Evolutionary conservation across 2,797 vertebrate species (phyloP).

Genomic region (Dromococcyx pavoninus): DNA sequence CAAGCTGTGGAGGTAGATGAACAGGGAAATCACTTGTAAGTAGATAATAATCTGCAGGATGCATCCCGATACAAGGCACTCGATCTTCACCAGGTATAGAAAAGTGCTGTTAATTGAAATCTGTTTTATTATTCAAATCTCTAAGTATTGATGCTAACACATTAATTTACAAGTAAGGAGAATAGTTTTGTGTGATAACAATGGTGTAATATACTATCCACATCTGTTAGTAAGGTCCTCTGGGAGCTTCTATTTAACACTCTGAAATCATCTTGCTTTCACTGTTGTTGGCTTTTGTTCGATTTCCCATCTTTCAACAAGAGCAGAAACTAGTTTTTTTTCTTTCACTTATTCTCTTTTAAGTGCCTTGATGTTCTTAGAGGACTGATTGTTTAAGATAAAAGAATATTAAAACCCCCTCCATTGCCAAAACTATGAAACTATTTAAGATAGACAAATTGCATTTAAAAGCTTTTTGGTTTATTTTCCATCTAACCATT

Average conservation of each 20-base stretch:
- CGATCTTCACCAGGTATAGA: rapidly evolving
- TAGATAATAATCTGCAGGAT: neutral
- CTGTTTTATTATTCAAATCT: constrained; percentile 31
- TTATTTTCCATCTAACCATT: neutral
- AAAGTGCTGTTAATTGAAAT: constrained; percentile 13
- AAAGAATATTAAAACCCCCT: neutral
- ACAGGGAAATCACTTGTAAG: neutral
- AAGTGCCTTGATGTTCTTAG: neutral
- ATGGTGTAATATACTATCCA: neutral
- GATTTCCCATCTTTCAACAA: neutral
- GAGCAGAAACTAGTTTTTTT: neutral
- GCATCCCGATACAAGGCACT: neutral
- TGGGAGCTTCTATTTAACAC: constrained; percentile 9
- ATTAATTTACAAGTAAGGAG: constrained; percentile 31
- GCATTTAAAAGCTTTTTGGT: neutral
- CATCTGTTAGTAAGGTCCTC: constrained; percentile 14
- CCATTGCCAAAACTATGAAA: neutral
- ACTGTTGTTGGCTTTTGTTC: constrained; percentile 12
- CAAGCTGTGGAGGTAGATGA: neutral
- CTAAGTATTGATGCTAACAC: neutral
- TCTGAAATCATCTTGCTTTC: neutral
- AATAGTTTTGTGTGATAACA: constrained; percentile 10
- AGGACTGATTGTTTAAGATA: neutral
- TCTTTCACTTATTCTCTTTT: neutral
- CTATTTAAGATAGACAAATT: neutral